Evolutionary conservation across 2,797 vertebrate genomes (phyloP), one percentile per base, ranked within the genome.

Genomic region (Scolopax bukidnonensis): DNA sequence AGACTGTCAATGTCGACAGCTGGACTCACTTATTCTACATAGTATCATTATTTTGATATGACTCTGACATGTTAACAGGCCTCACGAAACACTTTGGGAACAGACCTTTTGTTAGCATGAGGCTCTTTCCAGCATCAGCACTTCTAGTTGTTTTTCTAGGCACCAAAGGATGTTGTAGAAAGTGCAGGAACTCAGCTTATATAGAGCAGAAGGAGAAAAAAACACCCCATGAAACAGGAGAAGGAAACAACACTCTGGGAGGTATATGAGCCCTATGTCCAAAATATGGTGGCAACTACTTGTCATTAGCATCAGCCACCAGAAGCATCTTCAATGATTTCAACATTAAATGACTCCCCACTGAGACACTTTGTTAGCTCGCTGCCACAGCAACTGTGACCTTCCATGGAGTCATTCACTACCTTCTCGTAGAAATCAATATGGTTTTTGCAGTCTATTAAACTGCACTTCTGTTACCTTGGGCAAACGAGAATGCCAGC

Each of bases 1-100:
- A 20, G 27, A 23, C 27, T 25, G 68, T 87, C 71, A 88, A 60
- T 60, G 80, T 36, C 0, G 0, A 83, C 85, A 94, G 79, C 90
- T 91, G 92, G n/a, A 59, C 51, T 90, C 60, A 77, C 40, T 94
- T 91, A 85, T 16, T 83, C 56, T 56, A 33, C 20, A 47, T 67
- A 77, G 77, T 68, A 67, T 76, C 79, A 77, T 89, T 94, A 82
- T 77, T 96, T 91, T 85, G 68, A 56, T 91, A 82, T 63, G 82
- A 43, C 36, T 93, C 75, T 94, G 64, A 89, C n/a, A 48, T 56
- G 51, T 90, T 89, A 94, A 87, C 71, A 70, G 79, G 30, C 43
- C 68, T 93, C 68, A 56, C 6, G 3, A 93, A 43, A 43, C 68
- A 54, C 79, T 77, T n/a, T 63, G 87, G 36, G 60, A 90, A 23